Conservation (phyloP, 2,113 vertebrate species). For the Puffinus mauretanicus region DNA sequence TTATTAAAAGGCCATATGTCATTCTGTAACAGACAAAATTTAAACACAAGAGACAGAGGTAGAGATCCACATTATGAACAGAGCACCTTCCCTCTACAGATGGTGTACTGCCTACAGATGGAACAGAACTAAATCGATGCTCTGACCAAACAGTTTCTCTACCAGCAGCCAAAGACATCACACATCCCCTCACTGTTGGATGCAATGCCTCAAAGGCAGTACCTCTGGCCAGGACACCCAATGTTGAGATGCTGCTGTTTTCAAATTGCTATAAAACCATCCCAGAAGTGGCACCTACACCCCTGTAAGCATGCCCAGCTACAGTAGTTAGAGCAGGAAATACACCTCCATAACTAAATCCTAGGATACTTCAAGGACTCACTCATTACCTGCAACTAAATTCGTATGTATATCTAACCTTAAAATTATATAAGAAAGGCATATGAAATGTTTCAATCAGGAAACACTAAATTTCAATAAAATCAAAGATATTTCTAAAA, state of each 20-base stretch:
- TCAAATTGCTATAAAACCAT: neutral
- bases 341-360: neutral
- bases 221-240: neutral
- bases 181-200: neutral
- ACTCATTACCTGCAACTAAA: neutral
- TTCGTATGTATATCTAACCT: neutral
- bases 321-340: neutral
- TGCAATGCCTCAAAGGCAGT: neutral
- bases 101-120: neutral
- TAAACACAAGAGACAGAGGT: slow-evolving; percentile 32
- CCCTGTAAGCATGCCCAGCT: neutral
- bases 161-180: neutral
- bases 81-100: neutral
- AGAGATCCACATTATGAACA: neutral
- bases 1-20: slow-evolving; percentile 52
- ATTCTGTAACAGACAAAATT: slow-evolving; percentile 30
- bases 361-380: neutral
- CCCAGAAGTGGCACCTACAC: neutral
- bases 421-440: neutral
- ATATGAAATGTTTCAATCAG: neutral
- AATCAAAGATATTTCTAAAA: neutral
- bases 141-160: neutral
- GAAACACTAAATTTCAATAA: neutral
- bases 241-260: neutral
- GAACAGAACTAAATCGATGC: neutral